phyloP scores from a whole-genome alignment of 2,113 vertebrate species.

The Castor canadensis region DNA sequence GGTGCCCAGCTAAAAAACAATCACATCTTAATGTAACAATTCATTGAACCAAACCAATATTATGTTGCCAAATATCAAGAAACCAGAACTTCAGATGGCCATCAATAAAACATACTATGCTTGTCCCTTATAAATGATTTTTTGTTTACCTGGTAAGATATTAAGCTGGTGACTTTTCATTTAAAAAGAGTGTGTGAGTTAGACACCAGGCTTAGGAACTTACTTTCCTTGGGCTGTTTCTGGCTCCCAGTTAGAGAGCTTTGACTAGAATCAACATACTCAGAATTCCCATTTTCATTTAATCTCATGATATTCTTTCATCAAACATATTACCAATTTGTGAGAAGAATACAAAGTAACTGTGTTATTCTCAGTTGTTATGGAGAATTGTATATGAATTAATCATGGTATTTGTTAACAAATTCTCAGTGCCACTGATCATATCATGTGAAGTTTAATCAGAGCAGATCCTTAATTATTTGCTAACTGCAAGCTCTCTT shows the following conservation, averaged over 20 bases:
- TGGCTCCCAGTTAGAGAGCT: not conserved
- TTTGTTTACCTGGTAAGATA: not conserved
- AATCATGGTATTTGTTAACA: not conserved
- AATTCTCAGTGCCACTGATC: not conserved
- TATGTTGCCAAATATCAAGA: not conserved
- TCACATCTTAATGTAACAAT: not conserved
- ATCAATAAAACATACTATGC: not conserved
- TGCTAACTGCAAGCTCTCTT: not conserved
- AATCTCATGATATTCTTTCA: not conserved
- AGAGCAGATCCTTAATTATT: not conserved
- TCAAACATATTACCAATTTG: not conserved
- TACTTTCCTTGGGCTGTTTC: not conserved
- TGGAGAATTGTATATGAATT: not conserved
- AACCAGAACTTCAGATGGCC: not conserved
- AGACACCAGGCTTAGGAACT: not conserved
- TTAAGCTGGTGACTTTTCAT: not conserved
- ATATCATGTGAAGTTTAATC: not conserved
- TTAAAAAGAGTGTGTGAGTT: not conserved
- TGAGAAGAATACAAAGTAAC: not conserved
- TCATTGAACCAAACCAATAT: not conserved
- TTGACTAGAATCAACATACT: not conserved
- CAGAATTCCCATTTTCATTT: not conserved
- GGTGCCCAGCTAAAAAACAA: too few species aligned
- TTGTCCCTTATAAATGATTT: not conserved
- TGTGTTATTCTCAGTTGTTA: not conserved